Base-by-base conservation (phyloP, 2,888 invertebrate species). In the Acanthosepion esculentum region DNA sequence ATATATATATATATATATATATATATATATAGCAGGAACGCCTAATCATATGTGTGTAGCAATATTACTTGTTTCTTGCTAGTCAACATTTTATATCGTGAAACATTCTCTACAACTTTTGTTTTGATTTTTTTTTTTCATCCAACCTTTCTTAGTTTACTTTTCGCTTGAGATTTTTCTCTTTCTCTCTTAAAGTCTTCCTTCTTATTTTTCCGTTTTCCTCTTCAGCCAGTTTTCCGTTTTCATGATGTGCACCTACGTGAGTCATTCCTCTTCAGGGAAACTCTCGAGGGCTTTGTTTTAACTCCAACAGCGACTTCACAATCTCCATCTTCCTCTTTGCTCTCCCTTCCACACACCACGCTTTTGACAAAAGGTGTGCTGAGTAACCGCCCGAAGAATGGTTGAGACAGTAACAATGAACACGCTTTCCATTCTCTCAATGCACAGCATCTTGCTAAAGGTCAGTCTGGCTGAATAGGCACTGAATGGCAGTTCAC, bases 401-500 rank as follows among this genome's bases (percentile, higher is more conserved):
- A 78, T 33, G n/a, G 12, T n/a, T 78, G n/a, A n/a, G 78, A n/a
- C n/a, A 18, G 33, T n/a, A 78, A n/a, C 78, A 78, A 78, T 78
- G 78, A n/a, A n/a, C n/a, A 78, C 8, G 78, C 78, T 78, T 78
- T 78, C 15, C 33, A 78, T 78, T n/a, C n/a, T n/a, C 78, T n/a
- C 78, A 78, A 4, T 15, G n/a, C 78, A 8, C n/a, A n/a, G n/a
- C 15, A 23, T 78, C 78, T 78, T n/a, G 78, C n/a, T n/a, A 78
- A 78, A 78, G 78, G 78, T 78, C 78, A 78, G n/a, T 78, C n/a
- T 78, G 78, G 78, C 15, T n/a, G 78, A 78, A 78, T 78, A 78
- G 78, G 23, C 78, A 78, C 5, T 78, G 78, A 78, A 78, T 78
- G 59, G n/a, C 78, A 78, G 78, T 18, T n/a, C 33, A 18, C n/a